These are phyloP conservation scores for Spea multiplicata DNA, from an alignment of 2,113 vertebrate genomes.

Conservation along the genomic window DNA sequence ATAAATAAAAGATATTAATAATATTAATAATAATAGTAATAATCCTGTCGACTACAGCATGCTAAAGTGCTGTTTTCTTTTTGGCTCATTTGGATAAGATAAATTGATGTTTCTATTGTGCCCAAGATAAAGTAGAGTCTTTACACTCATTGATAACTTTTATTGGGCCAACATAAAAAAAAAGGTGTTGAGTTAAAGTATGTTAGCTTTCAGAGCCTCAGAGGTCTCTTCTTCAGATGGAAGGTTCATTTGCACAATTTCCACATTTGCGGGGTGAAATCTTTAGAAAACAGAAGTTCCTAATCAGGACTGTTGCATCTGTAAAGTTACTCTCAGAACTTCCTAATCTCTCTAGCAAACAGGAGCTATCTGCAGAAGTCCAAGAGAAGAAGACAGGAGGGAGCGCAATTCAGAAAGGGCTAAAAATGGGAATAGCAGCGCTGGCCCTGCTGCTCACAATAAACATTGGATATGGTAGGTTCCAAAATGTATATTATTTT, in stretches of 20 bases:
- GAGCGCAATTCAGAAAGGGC: background rate
- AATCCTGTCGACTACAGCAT: too few species aligned
- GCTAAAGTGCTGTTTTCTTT: too few species aligned
- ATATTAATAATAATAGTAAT: too few species aligned
- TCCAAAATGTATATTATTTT: background rate
- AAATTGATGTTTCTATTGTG: too few species aligned
- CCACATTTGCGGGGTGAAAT: slow-evolving; percentile 32
- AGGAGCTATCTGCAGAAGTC: slow-evolving; percentile 13
- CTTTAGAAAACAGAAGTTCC: slow-evolving; percentile 28
- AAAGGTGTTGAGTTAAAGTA: too few species aligned
- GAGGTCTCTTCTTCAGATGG: too few species aligned
- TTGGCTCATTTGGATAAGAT: too few species aligned
- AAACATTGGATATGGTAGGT: slow-evolving; percentile 62
- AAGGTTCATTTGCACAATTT: slow-evolving; percentile 7
- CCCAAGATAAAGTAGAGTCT: too few species aligned
- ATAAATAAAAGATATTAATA: too few species aligned
- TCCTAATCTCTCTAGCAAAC: background rate
- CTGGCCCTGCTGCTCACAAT: slow-evolving; percentile 55
- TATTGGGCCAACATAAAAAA: too few species aligned
- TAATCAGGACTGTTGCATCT: background rate
- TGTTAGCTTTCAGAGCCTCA: too few species aligned
- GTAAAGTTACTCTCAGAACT: slow-evolving; percentile 8
- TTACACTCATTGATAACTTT: too few species aligned
- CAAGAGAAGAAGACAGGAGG: background rate
- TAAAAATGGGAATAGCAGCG: slow-evolving; percentile 56